Percentiles rank a stretch among this genome's conserved stretches.
Evolutionary conservation across 2,797 vertebrate species (phyloP).

Genomic region (Morus bassanus): DNA sequence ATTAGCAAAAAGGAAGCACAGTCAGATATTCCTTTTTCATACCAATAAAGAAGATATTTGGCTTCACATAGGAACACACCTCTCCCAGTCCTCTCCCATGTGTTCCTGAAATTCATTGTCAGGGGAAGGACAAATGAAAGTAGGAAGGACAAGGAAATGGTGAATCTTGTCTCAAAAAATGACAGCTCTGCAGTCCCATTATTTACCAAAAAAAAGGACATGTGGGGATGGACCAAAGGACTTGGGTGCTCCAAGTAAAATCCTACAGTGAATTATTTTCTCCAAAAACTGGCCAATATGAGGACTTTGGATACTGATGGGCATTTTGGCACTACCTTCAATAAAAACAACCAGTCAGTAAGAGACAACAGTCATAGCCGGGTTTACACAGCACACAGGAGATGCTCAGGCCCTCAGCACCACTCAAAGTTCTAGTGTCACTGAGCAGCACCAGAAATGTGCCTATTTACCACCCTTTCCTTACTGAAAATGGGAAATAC

Average conservation of each 20-base stretch:
- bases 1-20: neutral
- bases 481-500: neutral
- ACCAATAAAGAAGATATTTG: fast-evolving
- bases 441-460: neutral
- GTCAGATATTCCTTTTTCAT: neutral
- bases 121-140: neutral
- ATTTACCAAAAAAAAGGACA: neutral
- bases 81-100: neutral
- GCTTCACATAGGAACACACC: neutral
- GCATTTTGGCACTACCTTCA: neutral
- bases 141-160: neutral
- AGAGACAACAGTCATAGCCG: neutral
- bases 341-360: neutral
- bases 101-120: neutral
- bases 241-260: neutral
- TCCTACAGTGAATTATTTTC: neutral
- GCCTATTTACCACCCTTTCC: neutral
- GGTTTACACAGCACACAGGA: neutral
- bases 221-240: neutral
- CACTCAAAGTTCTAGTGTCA: neutral
- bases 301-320: neutral
- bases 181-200: neutral
- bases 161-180: neutral
- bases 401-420: neutral
- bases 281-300: neutral